Evolutionary conservation across 1,140 invertebrate species (phyloP).

Genomic region (Drosophila repleta): DNA sequence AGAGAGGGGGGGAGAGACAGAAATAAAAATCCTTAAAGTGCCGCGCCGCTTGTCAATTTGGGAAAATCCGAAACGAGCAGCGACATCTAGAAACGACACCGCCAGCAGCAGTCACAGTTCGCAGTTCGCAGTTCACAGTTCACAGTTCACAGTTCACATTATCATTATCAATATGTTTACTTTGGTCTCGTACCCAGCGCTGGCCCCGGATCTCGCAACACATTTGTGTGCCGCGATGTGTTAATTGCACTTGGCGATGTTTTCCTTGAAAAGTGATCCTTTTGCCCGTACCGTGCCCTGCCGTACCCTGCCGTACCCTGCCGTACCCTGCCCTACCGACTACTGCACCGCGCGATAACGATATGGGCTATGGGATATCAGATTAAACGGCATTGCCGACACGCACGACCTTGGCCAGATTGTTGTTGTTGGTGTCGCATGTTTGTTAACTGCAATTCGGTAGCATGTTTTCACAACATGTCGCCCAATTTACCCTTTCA

Average conservation of each 20-base stretch:
- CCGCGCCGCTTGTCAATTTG: constrained; percentile 50
- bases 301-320: neutral
- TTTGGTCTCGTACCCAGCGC: constrained; percentile 13
- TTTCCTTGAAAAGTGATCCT: constrained; percentile 80
- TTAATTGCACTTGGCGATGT: constrained; percentile 79
- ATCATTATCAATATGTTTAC: constrained; percentile 74
- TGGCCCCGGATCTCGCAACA: constrained; percentile 31
- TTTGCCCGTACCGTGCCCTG: constrained; percentile 27
- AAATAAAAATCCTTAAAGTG: constrained; percentile 56
- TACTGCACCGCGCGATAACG: constrained; percentile 56
- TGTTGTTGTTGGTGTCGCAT: constrained; percentile 50
- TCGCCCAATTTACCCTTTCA: constrained; percentile 79
- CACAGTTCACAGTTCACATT: constrained; percentile 51
- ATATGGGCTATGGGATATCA: constrained; percentile 44
- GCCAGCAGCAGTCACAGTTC: constrained; percentile 36
- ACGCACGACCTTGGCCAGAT: constrained; percentile 46
- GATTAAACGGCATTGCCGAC: constrained; percentile 72
- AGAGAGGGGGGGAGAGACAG: neutral
- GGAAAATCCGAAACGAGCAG: constrained; percentile 36
- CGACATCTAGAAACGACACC: constrained; percentile 48
- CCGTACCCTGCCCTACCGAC: constrained; percentile 2
- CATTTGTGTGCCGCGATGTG: constrained; percentile 58
- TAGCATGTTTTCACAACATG: constrained; percentile 81
- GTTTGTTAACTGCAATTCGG: constrained; percentile 75
- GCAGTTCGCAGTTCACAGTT: constrained; percentile 37